Evolutionary conservation across 2,113 vertebrate genomes (phyloP).

Genomic region (Nycticryphes semicollaris): DNA sequence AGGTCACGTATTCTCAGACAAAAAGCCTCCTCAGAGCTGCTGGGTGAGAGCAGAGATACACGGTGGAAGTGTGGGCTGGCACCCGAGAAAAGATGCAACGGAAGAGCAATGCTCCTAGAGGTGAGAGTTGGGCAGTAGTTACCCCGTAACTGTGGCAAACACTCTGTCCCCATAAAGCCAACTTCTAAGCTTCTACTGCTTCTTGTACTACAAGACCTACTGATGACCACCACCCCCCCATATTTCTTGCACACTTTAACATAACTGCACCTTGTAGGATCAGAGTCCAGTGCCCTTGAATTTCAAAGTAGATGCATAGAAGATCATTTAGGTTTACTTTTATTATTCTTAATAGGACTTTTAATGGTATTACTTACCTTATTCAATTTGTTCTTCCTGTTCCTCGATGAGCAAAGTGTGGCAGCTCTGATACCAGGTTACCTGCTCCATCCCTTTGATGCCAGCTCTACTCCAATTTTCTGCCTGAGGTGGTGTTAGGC

Average conservation of each 20-base stretch:
- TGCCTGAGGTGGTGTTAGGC: not conserved
- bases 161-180: not conserved
- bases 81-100: not conserved
- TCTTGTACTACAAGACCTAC: not conserved
- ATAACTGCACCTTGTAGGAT: not conserved
- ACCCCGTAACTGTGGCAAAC: not conserved
- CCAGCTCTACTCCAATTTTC: not conserved
- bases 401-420: not conserved
- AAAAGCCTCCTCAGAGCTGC: not conserved
- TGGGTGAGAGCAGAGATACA: not conserved
- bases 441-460: not conserved
- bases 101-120: not conserved
- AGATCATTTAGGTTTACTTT: not conserved
- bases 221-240: not conserved
- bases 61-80: accelerated
- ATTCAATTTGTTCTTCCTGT: not conserved
- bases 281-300: not conserved
- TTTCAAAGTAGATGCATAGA: not conserved
- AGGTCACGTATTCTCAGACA: not conserved
- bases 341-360: not conserved
- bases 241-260: not conserved
- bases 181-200: not conserved
- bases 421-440: accelerated
- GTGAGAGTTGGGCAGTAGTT: not conserved
- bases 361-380: not conserved